Conservation (phyloP, 2,113 vertebrate species). For the Paramisgurnus dabryanus region DNA sequence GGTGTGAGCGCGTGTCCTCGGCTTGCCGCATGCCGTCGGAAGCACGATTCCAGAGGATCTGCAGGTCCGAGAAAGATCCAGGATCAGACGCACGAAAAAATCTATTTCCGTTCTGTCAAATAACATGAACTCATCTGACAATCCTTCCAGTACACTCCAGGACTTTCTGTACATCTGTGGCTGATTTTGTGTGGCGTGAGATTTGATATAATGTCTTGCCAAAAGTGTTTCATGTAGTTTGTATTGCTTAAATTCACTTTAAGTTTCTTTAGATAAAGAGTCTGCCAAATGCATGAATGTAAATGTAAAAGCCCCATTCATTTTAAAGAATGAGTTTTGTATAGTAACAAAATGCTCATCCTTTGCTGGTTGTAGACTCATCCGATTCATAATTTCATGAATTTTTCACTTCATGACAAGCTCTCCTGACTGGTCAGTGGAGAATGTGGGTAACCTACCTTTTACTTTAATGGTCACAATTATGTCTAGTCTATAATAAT, state of each 20-base stretch:
- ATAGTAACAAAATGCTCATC: slow-evolving; percentile 9
- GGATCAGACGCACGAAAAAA: slow-evolving; percentile 38
- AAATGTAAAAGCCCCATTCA: too few species aligned
- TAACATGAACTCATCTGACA: background rate
- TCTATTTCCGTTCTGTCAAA: slow-evolving; percentile 3
- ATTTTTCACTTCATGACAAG: slow-evolving; percentile 61
- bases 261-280: background rate
- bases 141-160: slow-evolving; percentile 3
- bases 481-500: slow-evolving; percentile 59
- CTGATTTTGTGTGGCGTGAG: slow-evolving; percentile 29
- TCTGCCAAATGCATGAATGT: too few species aligned
- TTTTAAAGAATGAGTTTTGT: background rate
- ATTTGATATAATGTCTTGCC: background rate
- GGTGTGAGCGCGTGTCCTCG: slow-evolving; percentile 36
- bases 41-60: slow-evolving; percentile 27
- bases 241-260: background rate
- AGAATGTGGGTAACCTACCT: slow-evolving; percentile 55
- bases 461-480: slow-evolving; percentile 55
- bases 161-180: slow-evolving; percentile 16
- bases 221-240: background rate
- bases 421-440: slow-evolving; percentile 52
- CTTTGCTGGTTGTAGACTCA: slow-evolving; percentile 59
- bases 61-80: slow-evolving; percentile 34
- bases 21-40: slow-evolving; percentile 29
- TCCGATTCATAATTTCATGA: slow-evolving; percentile 41